Base-by-base conservation (phyloP, 2,888 invertebrate genomes). In the Cephus sareptanus region DNA sequence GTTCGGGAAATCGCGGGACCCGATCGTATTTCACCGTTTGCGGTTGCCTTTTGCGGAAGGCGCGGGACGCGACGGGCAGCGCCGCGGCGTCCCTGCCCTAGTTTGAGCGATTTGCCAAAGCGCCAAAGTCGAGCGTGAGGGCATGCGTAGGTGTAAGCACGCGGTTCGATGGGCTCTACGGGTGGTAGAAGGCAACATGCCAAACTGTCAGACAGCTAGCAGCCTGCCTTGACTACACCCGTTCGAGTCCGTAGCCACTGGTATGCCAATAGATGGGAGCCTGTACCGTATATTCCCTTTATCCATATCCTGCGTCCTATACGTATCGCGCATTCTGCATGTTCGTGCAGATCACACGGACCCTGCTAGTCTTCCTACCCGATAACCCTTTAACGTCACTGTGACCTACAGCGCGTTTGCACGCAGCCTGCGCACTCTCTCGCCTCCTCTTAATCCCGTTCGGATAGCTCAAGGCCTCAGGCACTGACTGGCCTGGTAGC, bases 151-250 rank as follows among this genome's bases (percentile, higher is more conserved):
- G 81, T 81, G 79, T 80, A 78, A 81, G 76, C 77, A 78, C 75
- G 79, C 37, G 74, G 79, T 75, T 74, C 75, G 79, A 83, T 82
- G 40, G 15, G 40, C 30, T 33, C 31, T 13, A 6, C 13, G 70
- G 13, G 79, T 84, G 83, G 83, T 83, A 79, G 85, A 85, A 87
- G 88, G 89, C 87, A 88, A 86, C 87, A 88, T 89, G 89, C 88
- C 89, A 89, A 89, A 88, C 86, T 88, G 89, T 89, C 88, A 88
- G 86, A 86, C 83, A 87, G 83, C 85, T 83, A 85, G 85, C 82
- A 82, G 81, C 78, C 78, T 81, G 82, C 83, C 83, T 78, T 81
- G 79, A 81, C 78, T 85, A 87, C 87, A 87, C 85, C 83, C 85
- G 88, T 86, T 84, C 77, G 77, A 56, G 30, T 70, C 30, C 6